phyloP scores from a whole-genome alignment of 2,113 vertebrate genomes.

The Malaclemys terrapin region DNA sequence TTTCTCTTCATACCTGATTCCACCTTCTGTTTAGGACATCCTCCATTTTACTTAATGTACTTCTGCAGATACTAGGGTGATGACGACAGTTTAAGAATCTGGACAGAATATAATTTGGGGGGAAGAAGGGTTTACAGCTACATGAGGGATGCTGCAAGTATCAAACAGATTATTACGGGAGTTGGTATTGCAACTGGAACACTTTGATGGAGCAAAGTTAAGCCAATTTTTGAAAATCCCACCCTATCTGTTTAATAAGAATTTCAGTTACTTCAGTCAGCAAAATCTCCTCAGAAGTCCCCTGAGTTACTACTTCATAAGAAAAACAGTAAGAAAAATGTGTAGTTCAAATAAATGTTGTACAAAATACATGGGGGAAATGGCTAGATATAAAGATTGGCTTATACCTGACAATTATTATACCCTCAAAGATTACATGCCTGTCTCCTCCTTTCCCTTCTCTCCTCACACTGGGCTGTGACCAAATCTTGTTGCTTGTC shows the following conservation, averaged over 20 bases:
- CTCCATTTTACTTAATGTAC: background rate
- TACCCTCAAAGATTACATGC: background rate
- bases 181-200: background rate
- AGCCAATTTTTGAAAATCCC: background rate
- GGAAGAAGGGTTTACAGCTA: background rate
- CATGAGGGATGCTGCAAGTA: background rate
- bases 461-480: background rate
- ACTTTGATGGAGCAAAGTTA: background rate
- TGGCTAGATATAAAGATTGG: background rate
- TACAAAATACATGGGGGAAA: background rate
- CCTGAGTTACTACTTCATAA: background rate
- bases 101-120: background rate
- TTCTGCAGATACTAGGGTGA: accelerated
- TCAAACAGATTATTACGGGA: background rate
- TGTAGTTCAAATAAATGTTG: background rate
- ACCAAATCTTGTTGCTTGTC: background rate
- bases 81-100: background rate
- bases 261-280: background rate
- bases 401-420: background rate
- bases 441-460: background rate
- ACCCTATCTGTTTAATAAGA: background rate
- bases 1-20: background rate
- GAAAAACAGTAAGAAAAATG: background rate
- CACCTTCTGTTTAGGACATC: background rate
- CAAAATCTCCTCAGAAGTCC: background rate